A percentile compares a stretch with the other conserved stretches of the same genome.
These are phyloP conservation scores for Phenganax stokvisi DNA, from an alignment of 92 coral and sea anemone genomes.

Conservation along the genomic window DNA sequence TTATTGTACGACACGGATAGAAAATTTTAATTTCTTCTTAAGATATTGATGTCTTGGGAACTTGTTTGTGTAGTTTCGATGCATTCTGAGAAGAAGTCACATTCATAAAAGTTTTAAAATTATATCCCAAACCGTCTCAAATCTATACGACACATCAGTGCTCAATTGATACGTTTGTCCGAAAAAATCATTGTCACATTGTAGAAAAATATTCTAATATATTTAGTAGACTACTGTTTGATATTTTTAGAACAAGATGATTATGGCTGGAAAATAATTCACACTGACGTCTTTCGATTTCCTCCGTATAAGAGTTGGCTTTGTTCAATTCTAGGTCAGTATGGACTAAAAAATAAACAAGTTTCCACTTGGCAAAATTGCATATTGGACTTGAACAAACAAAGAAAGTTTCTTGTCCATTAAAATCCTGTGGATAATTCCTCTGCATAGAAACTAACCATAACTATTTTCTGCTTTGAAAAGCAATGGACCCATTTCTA, in stretches of 20 bases:
- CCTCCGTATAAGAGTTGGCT: constrained; percentile 93
- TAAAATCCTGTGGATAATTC: too few relatives aligned
- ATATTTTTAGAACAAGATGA: constrained; percentile 62
- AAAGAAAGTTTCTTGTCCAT: too few relatives aligned
- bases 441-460: too few relatives aligned
- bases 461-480: too few relatives aligned
- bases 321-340: constrained; percentile 89
- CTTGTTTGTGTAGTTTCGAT: neutral
- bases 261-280: constrained; percentile 95
- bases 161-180: neutral
- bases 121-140: too few relatives aligned
- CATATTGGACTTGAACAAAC: too few relatives aligned
- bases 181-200: neutral
- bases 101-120: neutral
- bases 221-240: neutral
- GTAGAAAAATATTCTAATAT: neutral
- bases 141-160: too few relatives aligned
- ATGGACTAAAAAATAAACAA: neutral
- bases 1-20: constrained; percentile 65
- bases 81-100: constrained; percentile 19
- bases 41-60: neutral
- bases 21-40: neutral
- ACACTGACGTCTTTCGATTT: constrained; percentile 89
- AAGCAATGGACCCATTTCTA: too few relatives aligned
- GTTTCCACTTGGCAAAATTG: neutral